Base-by-base conservation (phyloP, 1,140 invertebrate genomes). In the Copidosoma floridanum region DNA sequence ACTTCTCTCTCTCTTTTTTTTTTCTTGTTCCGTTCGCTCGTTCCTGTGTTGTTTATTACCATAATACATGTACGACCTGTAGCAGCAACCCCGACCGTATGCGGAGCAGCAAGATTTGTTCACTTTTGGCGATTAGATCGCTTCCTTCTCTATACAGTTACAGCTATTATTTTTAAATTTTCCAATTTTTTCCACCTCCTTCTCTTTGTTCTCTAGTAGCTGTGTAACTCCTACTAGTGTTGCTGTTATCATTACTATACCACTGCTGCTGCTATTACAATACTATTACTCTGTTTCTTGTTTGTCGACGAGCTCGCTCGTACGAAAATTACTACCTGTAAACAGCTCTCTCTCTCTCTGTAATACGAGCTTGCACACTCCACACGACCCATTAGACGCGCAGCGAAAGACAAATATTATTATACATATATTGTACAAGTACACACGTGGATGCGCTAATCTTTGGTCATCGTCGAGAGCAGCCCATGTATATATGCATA, bases 111-210 rank as follows among this genome's bases (percentile, higher is more conserved):
- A 20, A 54, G n/a, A 29, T 54, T 54, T 54, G 1, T 43, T 54
- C 26, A 32, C 12, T 7, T 54, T n/a, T 54, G 27, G 24, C 52
- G 52, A 54, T 54, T 54, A 54, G 52, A 43, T 54, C 35, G 51
- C 51, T 40, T 41, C 7, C 21, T 20, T 14, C 32, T 1, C 38
- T 38, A 51, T 20, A 18, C 23, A 16, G 8, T 44, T 21, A 12
- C 23, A 5, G 7, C 4, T 44, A 44, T 20, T 21, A 27, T 47
- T 50, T 26, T 38, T 57, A 14, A 26, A n/a, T 61, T 23, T 20
- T 37, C 35, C 23, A 20, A 20, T 40, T 24, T 46, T 56, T n/a
- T 23, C n/a, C 32, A n/a, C n/a, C n/a, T n/a, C 16, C 6, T 52
- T 46, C n/a, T 26, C 8, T 26, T 59, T 26, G 14, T 43, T 52